These are phyloP conservation scores for Periplaneta americana DNA, from an alignment of 1,140 invertebrate genomes.

Conservation along the genomic window DNA sequence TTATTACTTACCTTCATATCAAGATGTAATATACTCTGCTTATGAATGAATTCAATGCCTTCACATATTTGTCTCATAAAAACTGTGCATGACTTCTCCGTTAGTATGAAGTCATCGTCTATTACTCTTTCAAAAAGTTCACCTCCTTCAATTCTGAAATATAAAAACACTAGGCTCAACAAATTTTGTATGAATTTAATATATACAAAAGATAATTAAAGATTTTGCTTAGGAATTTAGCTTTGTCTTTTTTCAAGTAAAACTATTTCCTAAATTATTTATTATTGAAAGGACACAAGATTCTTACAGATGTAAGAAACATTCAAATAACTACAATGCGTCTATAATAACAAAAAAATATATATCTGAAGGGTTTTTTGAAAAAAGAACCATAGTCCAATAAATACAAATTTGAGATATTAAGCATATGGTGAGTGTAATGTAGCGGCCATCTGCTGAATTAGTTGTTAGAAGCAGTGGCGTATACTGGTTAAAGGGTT, in stretches of 20 bases:
- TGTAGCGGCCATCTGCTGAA: no score
- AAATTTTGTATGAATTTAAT: neutral
- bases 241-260: neutral
- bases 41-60: conserved; percentile 93
- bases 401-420: no score
- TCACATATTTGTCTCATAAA: conserved; percentile 98
- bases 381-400: no score
- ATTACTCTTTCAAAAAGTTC: conserved; percentile 98
- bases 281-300: neutral
- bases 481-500: no score
- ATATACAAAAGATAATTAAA: neutral
- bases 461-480: no score
- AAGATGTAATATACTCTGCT: conserved; percentile 88
- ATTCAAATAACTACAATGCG: no score
- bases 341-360: no score
- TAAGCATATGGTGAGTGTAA: no score
- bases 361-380: no score
- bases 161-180: neutral
- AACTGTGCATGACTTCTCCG: conserved; percentile 89
- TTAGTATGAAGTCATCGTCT: conserved; percentile 94
- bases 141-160: conserved; percentile 86
- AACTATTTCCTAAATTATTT: neutral
- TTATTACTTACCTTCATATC: conserved; percentile 80
- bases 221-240: neutral
- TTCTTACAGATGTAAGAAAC: neutral